Conservation (phyloP, 2,888 invertebrate species). For the Loripinus fragilis region DNA sequence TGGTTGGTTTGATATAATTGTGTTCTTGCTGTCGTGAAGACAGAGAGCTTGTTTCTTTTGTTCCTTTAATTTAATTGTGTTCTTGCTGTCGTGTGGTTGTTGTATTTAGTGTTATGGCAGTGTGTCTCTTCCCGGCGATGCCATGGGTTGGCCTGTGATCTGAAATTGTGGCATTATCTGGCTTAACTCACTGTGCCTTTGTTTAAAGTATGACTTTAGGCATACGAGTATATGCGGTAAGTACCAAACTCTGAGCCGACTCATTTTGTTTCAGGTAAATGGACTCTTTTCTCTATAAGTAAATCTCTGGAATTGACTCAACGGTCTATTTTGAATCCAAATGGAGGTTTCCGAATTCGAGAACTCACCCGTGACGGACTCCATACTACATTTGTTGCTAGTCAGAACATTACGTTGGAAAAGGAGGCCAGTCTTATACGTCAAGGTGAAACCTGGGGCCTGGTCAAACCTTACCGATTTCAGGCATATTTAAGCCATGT, state of each 20-base stretch:
- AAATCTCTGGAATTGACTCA: background rate
- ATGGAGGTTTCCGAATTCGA: background rate
- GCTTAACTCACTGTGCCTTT: too few relatives aligned
- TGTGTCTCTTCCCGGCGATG: too few relatives aligned
- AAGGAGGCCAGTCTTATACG: background rate
- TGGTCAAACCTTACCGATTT: background rate
- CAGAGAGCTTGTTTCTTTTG: too few relatives aligned
- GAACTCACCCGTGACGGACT: background rate
- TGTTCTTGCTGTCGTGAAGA: too few relatives aligned
- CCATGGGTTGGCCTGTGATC: too few relatives aligned
- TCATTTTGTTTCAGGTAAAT: constrained; percentile 8
- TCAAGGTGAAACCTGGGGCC: background rate
- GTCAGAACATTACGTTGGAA: background rate
- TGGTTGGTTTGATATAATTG: too few relatives aligned
- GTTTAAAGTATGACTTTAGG: too few relatives aligned
- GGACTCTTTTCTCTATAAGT: background rate
- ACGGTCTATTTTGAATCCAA: background rate
- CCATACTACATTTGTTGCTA: background rate
- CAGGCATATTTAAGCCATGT: constrained; percentile 11
- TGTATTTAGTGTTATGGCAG: too few relatives aligned
- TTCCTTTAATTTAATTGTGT: too few relatives aligned
- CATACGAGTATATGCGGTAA: too few relatives aligned
- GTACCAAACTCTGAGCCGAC: background rate
- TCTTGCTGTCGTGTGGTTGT: too few relatives aligned
- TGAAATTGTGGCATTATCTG: too few relatives aligned